phyloP scores from a whole-genome alignment of 2,113 vertebrate species.

The Paramisgurnus dabryanus region DNA sequence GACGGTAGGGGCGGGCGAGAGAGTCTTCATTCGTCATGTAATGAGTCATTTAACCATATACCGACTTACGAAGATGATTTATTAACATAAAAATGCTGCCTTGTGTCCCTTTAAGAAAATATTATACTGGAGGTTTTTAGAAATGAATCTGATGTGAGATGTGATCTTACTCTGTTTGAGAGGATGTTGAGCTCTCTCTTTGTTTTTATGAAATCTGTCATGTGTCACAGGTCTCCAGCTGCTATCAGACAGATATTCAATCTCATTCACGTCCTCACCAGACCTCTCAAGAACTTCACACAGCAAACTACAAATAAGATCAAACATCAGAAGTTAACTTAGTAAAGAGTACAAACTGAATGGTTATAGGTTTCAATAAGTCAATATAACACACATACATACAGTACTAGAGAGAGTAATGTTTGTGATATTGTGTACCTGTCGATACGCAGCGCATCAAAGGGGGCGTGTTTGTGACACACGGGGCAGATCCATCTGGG shows the following conservation, averaged over 20 bases:
- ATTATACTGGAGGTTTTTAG: neutral
- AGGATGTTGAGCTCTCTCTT: slow-evolving; percentile 74
- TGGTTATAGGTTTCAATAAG: no score
- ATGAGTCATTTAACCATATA: no score
- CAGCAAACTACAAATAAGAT: slow-evolving; percentile 71
- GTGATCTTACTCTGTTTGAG: slow-evolving; percentile 72
- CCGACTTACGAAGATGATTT: no score
- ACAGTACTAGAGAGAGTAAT: neutral
- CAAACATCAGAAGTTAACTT: neutral
- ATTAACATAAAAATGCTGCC: no score
- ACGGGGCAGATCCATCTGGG: slow-evolving; percentile 97
- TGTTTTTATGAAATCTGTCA: slow-evolving; percentile 70
- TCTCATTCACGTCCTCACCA: slow-evolving; percentile 76
- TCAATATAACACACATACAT: no score
- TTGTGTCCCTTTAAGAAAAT: no score
- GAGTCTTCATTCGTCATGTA: no score
- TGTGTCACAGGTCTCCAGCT: slow-evolving; percentile 82
- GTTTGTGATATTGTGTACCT: slow-evolving; percentile 71
- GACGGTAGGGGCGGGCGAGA: no score
- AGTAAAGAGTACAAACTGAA: no score
- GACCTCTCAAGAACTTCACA: slow-evolving; percentile 82
- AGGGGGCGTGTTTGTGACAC: slow-evolving; percentile 93
- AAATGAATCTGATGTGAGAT: neutral
- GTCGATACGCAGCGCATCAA: slow-evolving; percentile 90
- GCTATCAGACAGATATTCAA: slow-evolving; percentile 82